These are phyloP conservation scores for Eupsilia transversa DNA, from an alignment of 2,888 invertebrate species.

Conservation along the genomic window DNA sequence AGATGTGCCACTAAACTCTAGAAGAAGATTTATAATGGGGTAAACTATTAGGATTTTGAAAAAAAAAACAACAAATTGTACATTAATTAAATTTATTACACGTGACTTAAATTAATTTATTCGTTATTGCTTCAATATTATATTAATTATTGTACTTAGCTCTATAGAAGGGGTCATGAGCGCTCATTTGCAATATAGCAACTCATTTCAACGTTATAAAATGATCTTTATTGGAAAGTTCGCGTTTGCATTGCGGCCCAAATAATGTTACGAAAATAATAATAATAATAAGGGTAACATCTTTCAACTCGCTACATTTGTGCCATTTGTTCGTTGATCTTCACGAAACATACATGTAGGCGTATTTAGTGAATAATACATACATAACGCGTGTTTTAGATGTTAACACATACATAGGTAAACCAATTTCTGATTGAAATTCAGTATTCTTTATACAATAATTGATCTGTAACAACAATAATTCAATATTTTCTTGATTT, in stretches of 20 bases:
- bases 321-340: background rate
- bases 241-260: background rate
- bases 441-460: background rate
- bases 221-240: background rate
- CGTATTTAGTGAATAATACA: background rate
- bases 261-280: background rate
- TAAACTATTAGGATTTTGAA: conserved; percentile 57
- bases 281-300: background rate
- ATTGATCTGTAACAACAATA: background rate
- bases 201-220: background rate
- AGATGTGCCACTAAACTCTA: background rate
- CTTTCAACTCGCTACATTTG: background rate
- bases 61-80: conserved; percentile 75
- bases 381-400: background rate
- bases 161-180: conserved; percentile 68
- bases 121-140: conserved; percentile 76
- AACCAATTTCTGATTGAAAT: background rate
- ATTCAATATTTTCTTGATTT: background rate
- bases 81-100: conserved; percentile 82
- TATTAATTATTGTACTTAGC: conserved; percentile 87
- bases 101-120: conserved; percentile 72
- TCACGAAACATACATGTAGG: background rate
- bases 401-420: background rate
- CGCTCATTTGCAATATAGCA: conserved; percentile 14
- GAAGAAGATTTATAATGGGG: too few species aligned